Conservation (phyloP, 2,888 invertebrate species). For the Mesopsocus fuscifrons region DNA sequence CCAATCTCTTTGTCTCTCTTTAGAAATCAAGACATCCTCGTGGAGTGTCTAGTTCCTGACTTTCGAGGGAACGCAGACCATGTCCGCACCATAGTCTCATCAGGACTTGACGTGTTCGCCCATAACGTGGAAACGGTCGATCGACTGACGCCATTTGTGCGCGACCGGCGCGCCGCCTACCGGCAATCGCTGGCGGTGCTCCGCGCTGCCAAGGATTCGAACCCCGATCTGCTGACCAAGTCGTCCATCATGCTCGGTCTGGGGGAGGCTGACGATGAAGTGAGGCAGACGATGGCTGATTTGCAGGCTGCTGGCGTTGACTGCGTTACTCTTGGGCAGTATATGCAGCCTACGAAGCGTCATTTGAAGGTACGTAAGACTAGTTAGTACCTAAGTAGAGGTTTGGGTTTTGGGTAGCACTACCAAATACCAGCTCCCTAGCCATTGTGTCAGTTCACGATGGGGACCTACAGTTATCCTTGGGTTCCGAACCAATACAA, state of each 20-base stretch:
- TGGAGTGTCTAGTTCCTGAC: conserved; percentile 94
- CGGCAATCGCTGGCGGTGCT: conserved; percentile 74
- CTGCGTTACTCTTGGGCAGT: conserved; percentile 92
- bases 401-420: no score
- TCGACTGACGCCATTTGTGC: conserved; percentile 69
- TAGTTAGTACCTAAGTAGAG: no score
- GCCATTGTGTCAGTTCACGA: no score
- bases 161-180: conserved; percentile 86
- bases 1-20: no score
- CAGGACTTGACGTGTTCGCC: conserved; percentile 90
- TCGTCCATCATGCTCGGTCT: conserved; percentile 97
- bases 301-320: conserved; percentile 68
- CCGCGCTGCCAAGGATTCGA: conserved; percentile 57
- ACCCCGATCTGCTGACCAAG: conserved; percentile 78
- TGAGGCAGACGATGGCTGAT: conserved; percentile 74
- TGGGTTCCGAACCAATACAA: no score
- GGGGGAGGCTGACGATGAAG: conserved; percentile 73
- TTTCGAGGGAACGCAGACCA: conserved; percentile 65
- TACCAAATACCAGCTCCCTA: no score
- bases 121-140: conserved; percentile 98
- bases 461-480: no score
- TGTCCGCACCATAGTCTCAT: conserved; percentile 52
- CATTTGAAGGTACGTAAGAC: conserved; percentile 57
- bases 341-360: conserved; percentile 97
- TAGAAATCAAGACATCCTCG: conserved; percentile 63